phyloP scores from a whole-genome alignment of 2,888 invertebrate genomes.

The Ashinkailepas kermadecensis region DNA sequence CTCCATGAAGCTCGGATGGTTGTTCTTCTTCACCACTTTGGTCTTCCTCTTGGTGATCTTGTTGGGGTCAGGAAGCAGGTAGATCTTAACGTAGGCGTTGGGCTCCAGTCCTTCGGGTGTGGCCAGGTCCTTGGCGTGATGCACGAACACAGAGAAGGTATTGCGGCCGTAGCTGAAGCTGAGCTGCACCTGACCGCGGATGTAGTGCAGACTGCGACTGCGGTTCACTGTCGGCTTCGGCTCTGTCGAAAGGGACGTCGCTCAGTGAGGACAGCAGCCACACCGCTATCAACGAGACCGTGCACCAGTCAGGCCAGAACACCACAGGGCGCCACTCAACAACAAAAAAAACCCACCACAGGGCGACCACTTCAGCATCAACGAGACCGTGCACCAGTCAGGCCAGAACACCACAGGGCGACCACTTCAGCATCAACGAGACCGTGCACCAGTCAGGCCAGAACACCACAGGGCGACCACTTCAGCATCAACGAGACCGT shows the following conservation, averaged over 20 bases:
- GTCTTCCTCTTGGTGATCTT: constrained; percentile 95
- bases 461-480: too few relatives aligned
- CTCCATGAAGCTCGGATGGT: constrained; percentile 97
- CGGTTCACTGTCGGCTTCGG: constrained; percentile 35
- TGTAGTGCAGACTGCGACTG: constrained; percentile 34
- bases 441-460: too few relatives aligned
- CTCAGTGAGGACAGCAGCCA: too few relatives aligned
- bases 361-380: too few relatives aligned
- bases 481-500: too few relatives aligned
- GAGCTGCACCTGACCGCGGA: constrained; percentile 65
- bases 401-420: too few relatives aligned
- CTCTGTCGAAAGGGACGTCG: constrained; percentile 26
- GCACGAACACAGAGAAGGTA: constrained; percentile 69
- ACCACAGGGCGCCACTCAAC: too few relatives aligned
- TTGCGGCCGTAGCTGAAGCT: constrained; percentile 67
- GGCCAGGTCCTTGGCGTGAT: constrained; percentile 83
- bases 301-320: too few relatives aligned
- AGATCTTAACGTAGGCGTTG: constrained; percentile 52
- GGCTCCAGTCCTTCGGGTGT: constrained; percentile 53
- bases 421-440: too few relatives aligned
- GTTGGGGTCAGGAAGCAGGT: constrained; percentile 82
- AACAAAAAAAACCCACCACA: too few relatives aligned
- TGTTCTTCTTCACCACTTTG: constrained; percentile 80
- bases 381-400: too few relatives aligned
- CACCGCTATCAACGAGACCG: too few relatives aligned